Conservation (phyloP, 1,140 invertebrate species). For the Sminthurides bifidus region DNA sequence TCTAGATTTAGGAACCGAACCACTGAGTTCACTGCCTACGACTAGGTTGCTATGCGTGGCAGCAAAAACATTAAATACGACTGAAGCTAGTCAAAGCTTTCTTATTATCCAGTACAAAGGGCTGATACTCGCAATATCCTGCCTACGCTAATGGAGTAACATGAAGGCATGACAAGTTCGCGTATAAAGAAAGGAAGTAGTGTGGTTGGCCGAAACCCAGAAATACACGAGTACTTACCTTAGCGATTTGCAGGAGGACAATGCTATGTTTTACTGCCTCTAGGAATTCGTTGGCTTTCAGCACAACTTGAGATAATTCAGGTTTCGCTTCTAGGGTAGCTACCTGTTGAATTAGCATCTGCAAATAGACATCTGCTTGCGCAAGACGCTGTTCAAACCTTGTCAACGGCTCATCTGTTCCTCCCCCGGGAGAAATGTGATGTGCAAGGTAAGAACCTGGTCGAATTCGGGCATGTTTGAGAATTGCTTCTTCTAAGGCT, state of each 20-base stretch:
- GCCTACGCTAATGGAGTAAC: no score
- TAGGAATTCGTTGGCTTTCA: constrained; percentile 49
- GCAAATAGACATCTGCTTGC: constrained; percentile 91
- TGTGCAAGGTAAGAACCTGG: constrained; percentile 25
- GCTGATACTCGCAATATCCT: no score
- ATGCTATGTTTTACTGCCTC: constrained; percentile 95
- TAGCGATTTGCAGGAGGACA: constrained; percentile 91
- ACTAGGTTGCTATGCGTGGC: no score
- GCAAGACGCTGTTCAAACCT: constrained; percentile 77
- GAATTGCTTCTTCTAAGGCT: constrained; percentile 85
- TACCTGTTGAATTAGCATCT: constrained; percentile 89
- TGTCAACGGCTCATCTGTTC: constrained; percentile 18
- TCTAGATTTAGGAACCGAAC: no score
- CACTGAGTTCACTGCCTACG: no score
- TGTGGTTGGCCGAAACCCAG: no score
- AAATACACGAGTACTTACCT: no score
- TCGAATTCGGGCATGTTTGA: constrained; percentile 51
- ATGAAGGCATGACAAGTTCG: no score
- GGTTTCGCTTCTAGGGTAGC: constrained; percentile 41
- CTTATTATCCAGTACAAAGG: no score
- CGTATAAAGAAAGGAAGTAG: no score
- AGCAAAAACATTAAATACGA: no score
- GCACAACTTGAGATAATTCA: constrained; percentile 25
- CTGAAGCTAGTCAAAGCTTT: no score
- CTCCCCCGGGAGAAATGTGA: constrained; percentile 14